Percentiles rank a stretch among this genome's conserved stretches.
Conservation (phyloP, 2,888 invertebrate species). For the Eupsilia transversa region DNA sequence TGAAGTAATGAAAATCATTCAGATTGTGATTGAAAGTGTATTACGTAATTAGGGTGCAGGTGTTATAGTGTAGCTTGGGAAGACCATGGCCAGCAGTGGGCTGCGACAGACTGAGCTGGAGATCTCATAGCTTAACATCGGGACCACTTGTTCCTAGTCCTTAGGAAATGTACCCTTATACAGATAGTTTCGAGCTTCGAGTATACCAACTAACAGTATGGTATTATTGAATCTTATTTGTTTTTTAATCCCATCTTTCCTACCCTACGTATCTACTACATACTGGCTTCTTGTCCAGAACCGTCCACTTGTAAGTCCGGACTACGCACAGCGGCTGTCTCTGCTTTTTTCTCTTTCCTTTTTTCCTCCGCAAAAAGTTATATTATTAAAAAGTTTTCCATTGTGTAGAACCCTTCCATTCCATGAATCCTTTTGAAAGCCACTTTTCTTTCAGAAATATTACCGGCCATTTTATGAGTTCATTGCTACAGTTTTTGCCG, state of each 20-base stretch:
- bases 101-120: too few species aligned
- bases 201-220: too few species aligned
- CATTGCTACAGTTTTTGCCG: slow-evolving; percentile 36
- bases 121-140: too few species aligned
- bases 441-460: slow-evolving; percentile 48
- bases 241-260: background rate
- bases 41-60: too few species aligned
- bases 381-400: slow-evolving; percentile 56
- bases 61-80: too few species aligned
- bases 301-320: slow-evolving; percentile 6
- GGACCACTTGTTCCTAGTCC: too few species aligned
- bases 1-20: too few species aligned
- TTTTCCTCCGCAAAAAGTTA: slow-evolving; percentile 34
- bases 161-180: too few species aligned
- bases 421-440: slow-evolving; percentile 44
- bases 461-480: slow-evolving; percentile 43
- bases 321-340: slow-evolving; percentile 7
- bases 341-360: background rate
- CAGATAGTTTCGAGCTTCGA: too few species aligned
- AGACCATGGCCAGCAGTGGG: too few species aligned
- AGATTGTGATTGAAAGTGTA: too few species aligned
- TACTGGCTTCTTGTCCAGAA: slow-evolving; percentile 22
- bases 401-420: slow-evolving; percentile 38
- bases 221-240: background rate
- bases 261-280: background rate